Percentiles rank a stretch among this genome's conserved stretches.
These are phyloP conservation scores for Liasis olivaceus DNA, from an alignment of 2,797 vertebrate genomes.

Conservation along the genomic window DNA sequence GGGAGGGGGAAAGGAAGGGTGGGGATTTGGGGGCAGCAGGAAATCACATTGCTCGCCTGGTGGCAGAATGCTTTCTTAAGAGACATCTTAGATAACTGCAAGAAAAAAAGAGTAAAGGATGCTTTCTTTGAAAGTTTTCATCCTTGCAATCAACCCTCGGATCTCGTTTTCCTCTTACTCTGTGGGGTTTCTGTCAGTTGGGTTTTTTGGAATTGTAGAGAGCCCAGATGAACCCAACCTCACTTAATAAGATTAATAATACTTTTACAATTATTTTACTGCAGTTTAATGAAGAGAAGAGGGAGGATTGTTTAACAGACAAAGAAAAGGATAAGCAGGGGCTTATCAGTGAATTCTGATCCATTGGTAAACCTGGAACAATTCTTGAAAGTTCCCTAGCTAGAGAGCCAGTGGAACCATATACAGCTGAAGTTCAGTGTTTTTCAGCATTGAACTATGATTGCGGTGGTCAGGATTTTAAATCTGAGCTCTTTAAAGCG, in stretches of 20 bases:
- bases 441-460: neutral
- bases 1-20: constrained; percentile 50
- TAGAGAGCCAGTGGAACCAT: constrained; percentile 37
- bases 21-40: constrained; percentile 53
- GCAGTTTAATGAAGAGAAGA: constrained; percentile 64
- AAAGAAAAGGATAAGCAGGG: constrained; percentile 62
- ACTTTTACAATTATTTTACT: constrained; percentile 38
- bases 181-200: neutral
- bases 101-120: neutral
- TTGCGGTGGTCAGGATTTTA: neutral
- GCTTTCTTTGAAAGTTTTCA: neutral
- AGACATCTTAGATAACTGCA: constrained; percentile 1
- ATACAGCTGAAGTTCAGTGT: neutral
- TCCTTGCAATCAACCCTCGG: neutral
- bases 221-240: neutral
- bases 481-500: neutral
- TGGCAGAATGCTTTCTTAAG: constrained; percentile 32
- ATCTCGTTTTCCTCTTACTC: neutral
- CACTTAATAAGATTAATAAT: neutral
- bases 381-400: constrained; percentile 67
- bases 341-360: neutral
- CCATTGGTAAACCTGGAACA: constrained; percentile 43
- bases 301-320: constrained; percentile 58
- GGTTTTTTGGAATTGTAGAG: neutral
- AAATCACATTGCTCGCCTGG: constrained; percentile 64